Evolutionary conservation across 2,888 invertebrate genomes (phyloP).

Genomic region (Eupelmus urozonus): DNA sequence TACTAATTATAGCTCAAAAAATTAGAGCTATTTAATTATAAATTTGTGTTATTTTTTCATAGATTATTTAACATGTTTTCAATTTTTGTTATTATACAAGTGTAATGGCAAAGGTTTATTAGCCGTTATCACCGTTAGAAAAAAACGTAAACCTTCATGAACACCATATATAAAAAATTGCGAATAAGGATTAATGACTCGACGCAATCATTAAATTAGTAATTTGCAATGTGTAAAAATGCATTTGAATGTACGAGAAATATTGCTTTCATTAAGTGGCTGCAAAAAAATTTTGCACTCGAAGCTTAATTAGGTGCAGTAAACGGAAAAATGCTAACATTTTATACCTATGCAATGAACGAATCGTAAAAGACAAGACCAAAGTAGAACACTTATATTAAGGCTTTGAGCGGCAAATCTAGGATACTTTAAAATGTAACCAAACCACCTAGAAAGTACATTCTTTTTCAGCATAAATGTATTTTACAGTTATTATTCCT

Average conservation of each 20-base stretch:
- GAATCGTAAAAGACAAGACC: constrained; percentile 52
- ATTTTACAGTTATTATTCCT: constrained; percentile 50
- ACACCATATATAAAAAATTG: no score
- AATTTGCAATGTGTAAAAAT: constrained; percentile 10
- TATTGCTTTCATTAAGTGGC: background rate
- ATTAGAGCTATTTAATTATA: no score
- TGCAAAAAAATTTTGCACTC: background rate
- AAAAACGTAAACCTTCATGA: no score
- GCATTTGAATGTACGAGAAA: constrained; percentile 3
- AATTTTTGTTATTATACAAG: no score
- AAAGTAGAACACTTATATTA: constrained; percentile 43
- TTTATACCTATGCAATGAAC: constrained; percentile 37
- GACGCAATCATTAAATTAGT: background rate
- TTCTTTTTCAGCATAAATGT: constrained; percentile 31
- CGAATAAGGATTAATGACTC: no score
- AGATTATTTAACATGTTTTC: no score
- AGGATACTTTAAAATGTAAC: constrained; percentile 57
- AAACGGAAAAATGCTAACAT: constrained; percentile 33
- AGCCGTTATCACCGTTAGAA: no score
- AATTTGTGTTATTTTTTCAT: no score
- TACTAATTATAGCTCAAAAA: no score
- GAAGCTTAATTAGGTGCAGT: constrained; percentile 33
- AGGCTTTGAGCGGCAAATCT: constrained; percentile 41
- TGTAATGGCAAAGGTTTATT: no score
- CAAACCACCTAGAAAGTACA: constrained; percentile 54